Base-by-base conservation (phyloP, 2,888 invertebrate genomes). In the Agrypnus murinus region DNA sequence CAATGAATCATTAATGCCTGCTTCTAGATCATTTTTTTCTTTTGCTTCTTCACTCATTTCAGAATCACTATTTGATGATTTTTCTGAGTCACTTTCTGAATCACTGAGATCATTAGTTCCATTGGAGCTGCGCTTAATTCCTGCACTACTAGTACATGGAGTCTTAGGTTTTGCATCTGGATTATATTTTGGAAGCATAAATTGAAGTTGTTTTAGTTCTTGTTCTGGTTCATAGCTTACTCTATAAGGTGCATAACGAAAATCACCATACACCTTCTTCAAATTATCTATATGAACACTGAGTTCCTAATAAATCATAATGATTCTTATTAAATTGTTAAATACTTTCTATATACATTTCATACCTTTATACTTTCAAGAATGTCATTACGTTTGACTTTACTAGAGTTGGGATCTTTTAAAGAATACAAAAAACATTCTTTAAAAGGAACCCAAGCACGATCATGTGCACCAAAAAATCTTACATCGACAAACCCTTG, bases 401-500 rank as follows among this genome's bases (percentile, higher is more conserved):
- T 87, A 81, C 91, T 84, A 79, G 89, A 84, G 79, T 92, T 92
- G 0, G 92, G 92, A 81, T 92, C 92, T 77, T 92, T 92, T 78
- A 92, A 90, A 0, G 94, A 95, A 83, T 93, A 94, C 2, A 97
- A 87, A 83, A 90, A 96, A 81, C 96, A 94, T 83, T 96, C 95
- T 76, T 92, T 92, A 0, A 92, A 89, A 0, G 94, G 92, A 10
- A 97, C 94, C 95, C 96, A 96, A 5, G 97, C 96, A 64, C 96
- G 89, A 85, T 98, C 97, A 86, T 98, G 97, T 14, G 94, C 95
- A 0, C 98, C 98, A 86, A 98, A 98, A 87, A 98, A 98, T 1
- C 97, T 87, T 1, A 96, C 96, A 85, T 98, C 97, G 0, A 97
- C 95, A 78, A 90, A 86, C 0, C 92, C 91, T 7, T 89, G 85